Evolutionary conservation across 2,113 vertebrate species (phyloP).

Genomic region (Thamnaconus septentrionalis): DNA sequence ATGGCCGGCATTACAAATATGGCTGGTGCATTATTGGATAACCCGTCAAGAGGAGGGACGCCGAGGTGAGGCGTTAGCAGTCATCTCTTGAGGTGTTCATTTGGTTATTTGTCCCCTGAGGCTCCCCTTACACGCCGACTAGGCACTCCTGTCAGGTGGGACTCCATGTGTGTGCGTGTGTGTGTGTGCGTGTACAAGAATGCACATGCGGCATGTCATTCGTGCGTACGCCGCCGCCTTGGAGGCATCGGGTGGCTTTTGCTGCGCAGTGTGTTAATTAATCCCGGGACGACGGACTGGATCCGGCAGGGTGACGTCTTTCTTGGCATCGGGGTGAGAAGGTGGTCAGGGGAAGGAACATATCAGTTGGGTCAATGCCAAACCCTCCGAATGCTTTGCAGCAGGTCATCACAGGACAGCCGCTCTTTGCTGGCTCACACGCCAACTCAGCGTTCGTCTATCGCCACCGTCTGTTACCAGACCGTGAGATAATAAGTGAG

Average conservation of each 20-base stretch:
- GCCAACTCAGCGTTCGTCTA: conserved; percentile 50
- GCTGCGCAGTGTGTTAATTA: conserved; percentile 66
- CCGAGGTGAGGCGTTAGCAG: conserved; percentile 55
- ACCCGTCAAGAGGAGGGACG: conserved; percentile 29
- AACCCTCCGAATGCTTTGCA: conserved; percentile 52
- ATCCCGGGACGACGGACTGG: conserved; percentile 63
- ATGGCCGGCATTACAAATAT: conserved; percentile 63
- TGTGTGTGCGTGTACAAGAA: conserved; percentile 11
- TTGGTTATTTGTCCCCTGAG: conserved; percentile 55
- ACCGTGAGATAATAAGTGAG: conserved; percentile 2
- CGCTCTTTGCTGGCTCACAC: conserved; percentile 57
- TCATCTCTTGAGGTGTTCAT: conserved; percentile 57
- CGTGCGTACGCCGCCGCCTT: conserved; percentile 39
- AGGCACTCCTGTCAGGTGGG: conserved; percentile 36
- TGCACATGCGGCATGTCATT: conserved; percentile 29
- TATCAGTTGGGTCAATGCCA: conserved; percentile 62
- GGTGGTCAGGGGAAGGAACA: conserved; percentile 35
- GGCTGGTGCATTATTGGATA: conserved; percentile 57
- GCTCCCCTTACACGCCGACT: conserved; percentile 35
- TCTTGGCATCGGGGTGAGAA: conserved; percentile 46
- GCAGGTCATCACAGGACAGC: conserved; percentile 61
- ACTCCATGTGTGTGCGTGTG: conserved; percentile 15
- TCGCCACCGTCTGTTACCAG: conserved; percentile 55
- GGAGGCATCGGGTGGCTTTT: conserved; percentile 48
- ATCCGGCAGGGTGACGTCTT: conserved; percentile 61